A percentile compares a stretch with the other conserved stretches of the same genome.
phyloP scores from a whole-genome alignment of 2,888 invertebrate species.

The Eristalinus aeneus region DNA sequence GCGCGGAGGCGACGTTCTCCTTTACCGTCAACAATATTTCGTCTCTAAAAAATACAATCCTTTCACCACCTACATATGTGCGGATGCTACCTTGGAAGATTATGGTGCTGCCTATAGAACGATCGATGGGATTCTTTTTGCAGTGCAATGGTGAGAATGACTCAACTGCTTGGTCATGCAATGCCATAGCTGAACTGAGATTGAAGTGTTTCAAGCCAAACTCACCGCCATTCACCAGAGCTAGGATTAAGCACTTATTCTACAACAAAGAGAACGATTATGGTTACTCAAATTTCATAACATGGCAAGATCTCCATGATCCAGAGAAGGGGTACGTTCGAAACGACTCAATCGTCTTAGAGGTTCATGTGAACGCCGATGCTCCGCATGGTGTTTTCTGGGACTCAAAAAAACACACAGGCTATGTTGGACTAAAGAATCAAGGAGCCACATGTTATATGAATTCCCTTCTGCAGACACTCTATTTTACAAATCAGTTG shows the following conservation, averaged over 20 bases:
- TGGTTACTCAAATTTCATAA: conserved; percentile 98
- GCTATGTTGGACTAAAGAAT: conserved; percentile 95
- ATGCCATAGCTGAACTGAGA: conserved; percentile 96
- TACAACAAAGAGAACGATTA: conserved; percentile 92
- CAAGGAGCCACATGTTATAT: conserved; percentile 99
- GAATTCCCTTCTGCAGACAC: conserved; percentile 98
- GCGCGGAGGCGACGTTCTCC: conserved; percentile 92
- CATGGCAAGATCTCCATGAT: conserved; percentile 96
- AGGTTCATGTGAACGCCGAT: conserved; percentile 91
- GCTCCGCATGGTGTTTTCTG: conserved; percentile 96
- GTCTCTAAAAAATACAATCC: conserved; percentile 90
- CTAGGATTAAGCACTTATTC: conserved; percentile 96
- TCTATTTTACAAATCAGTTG: conserved; percentile 97
- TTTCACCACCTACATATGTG: conserved; percentile 96
- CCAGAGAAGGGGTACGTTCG: conserved; percentile 94
- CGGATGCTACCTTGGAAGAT: conserved; percentile 99
- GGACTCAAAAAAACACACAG: conserved; percentile 99
- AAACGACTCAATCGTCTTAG: conserved; percentile 92
- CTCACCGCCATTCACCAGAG: conserved; percentile 90
- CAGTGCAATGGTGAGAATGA: conserved; percentile 98
- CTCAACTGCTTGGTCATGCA: conserved; percentile 99
- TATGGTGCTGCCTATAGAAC: conserved; percentile 94
- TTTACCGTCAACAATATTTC: conserved; percentile 94
- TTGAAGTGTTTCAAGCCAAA: conserved; percentile 95
- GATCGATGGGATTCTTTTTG: conserved; percentile 89